These are phyloP conservation scores for Syngnathus rostellatus DNA, from an alignment of 2,797 vertebrate genomes.

Conservation along the genomic window DNA sequence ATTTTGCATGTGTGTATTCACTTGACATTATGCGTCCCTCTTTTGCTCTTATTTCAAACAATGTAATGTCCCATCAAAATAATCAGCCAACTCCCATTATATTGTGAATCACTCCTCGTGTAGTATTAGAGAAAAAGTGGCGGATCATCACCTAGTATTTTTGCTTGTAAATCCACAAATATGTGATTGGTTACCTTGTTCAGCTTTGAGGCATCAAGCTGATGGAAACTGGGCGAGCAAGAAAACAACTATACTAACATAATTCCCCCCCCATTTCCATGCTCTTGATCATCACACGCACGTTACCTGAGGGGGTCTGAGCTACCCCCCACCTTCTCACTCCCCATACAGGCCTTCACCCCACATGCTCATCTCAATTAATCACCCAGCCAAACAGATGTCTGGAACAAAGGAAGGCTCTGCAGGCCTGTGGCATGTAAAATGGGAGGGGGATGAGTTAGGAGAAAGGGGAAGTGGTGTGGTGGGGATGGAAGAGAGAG, in stretches of 20 bases:
- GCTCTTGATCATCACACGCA: conserved; percentile 27
- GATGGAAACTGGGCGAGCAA: background rate
- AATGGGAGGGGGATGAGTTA: background rate
- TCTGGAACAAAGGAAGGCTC: conserved; percentile 64
- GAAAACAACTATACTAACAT: background rate
- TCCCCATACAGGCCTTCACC: conserved; percentile 56
- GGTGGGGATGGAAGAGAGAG: background rate
- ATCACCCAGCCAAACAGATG: conserved; percentile 70
- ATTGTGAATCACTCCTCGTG: too few species aligned
- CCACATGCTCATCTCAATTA: conserved; percentile 69
- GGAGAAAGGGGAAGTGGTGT: too few species aligned
- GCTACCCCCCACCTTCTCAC: conserved; percentile 16
- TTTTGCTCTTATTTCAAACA: background rate
- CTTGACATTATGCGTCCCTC: background rate
- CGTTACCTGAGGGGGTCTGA: conserved; percentile 59
- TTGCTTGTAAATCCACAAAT: too few species aligned
- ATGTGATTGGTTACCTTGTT: too few species aligned
- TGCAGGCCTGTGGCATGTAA: conserved; percentile 49
- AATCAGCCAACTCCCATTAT: too few species aligned
- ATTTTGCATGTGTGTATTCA: background rate
- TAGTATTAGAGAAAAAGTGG: too few species aligned
- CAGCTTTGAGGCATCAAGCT: too few species aligned
- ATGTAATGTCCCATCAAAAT: background rate
- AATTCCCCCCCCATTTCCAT: background rate
- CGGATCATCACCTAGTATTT: too few species aligned